Conservation (phyloP, 53 echinoderm and acorn worm species). For the Stichopus horrens region DNA sequence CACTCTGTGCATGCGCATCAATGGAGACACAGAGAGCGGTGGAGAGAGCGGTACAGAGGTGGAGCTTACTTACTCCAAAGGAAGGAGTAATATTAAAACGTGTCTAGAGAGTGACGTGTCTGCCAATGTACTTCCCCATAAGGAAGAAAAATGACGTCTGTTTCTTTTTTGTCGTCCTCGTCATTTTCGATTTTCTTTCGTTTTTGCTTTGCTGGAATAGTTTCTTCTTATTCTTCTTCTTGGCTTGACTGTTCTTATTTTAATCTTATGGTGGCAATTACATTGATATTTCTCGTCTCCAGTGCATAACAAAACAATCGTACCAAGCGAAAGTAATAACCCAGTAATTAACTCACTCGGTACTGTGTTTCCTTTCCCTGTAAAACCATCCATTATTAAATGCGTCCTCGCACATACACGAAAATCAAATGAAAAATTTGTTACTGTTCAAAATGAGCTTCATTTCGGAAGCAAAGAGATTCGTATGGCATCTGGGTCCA, state of each 20-base stretch:
- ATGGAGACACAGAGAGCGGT: no score
- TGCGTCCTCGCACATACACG: slow-evolving; percentile 35
- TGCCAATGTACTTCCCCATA: no score
- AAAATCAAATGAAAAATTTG: slow-evolving; percentile 41
- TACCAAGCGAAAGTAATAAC: slow-evolving; percentile 42
- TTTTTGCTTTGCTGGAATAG: no score
- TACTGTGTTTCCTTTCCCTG: slow-evolving; percentile 10
- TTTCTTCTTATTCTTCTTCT: background rate
- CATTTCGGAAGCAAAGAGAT: slow-evolving; percentile 28
- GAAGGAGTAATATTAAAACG: no score
- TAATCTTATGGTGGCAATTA: background rate
- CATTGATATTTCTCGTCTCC: background rate
- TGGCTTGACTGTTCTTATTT: background rate
- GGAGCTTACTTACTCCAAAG: no score
- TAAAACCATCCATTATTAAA: slow-evolving; percentile 44
- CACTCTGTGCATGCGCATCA: no score
- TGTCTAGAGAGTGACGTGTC: no score
- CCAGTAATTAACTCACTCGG: slow-evolving; percentile 7
- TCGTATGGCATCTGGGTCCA: slow-evolving; percentile 40
- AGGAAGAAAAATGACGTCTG: no score
- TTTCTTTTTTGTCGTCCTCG: no score
- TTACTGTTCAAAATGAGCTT: slow-evolving; percentile 37
- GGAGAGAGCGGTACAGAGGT: no score
- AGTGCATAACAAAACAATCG: background rate
- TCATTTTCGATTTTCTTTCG: no score